A percentile compares a stretch with the other conserved stretches of the same genome.
Evolutionary conservation across 2,113 vertebrate species (phyloP).

Genomic region (Suncus etruscus): DNA sequence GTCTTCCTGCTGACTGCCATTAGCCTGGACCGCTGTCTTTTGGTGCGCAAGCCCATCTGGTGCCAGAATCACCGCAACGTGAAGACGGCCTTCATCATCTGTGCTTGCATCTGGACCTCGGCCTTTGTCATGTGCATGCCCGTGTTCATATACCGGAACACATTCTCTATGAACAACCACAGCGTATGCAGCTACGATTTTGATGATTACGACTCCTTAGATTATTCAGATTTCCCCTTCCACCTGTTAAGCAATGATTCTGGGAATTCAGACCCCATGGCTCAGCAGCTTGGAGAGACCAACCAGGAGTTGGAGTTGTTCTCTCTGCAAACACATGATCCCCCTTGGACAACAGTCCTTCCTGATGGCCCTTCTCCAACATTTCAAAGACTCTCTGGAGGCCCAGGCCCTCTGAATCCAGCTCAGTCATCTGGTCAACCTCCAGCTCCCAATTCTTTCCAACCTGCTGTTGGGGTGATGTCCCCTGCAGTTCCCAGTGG

Average conservation of each 20-base stretch:
- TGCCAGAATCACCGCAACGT: slow-evolving; percentile 89
- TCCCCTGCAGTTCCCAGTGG: neutral
- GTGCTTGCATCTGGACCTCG: slow-evolving; percentile 85
- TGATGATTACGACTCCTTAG: fast-evolving
- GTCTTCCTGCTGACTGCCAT: slow-evolving; percentile 88
- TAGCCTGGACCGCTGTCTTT: slow-evolving; percentile 89
- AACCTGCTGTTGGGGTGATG: neutral
- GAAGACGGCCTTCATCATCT: slow-evolving; percentile 53
- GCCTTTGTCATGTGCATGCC: slow-evolving; percentile 87
- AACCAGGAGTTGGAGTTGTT: neutral
- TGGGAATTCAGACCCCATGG: neutral
- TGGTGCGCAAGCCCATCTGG: slow-evolving; percentile 90
- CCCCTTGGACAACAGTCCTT: neutral
- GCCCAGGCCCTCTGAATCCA: neutral
- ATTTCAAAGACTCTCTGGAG: too few relatives aligned
- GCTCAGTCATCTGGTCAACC: neutral
- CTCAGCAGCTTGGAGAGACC: neutral
- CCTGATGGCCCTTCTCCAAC: too few relatives aligned
- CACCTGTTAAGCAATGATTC: neutral
- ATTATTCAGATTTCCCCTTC: slow-evolving; percentile 2
- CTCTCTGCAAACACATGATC: neutral
- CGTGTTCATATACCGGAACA: slow-evolving; percentile 84
- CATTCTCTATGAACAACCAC: fast-evolving
- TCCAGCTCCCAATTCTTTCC: neutral
- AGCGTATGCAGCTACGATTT: slow-evolving; percentile 73